These are phyloP conservation scores for Melanaphis sacchari DNA, from an alignment of 1,140 invertebrate genomes.

Conservation along the genomic window DNA sequence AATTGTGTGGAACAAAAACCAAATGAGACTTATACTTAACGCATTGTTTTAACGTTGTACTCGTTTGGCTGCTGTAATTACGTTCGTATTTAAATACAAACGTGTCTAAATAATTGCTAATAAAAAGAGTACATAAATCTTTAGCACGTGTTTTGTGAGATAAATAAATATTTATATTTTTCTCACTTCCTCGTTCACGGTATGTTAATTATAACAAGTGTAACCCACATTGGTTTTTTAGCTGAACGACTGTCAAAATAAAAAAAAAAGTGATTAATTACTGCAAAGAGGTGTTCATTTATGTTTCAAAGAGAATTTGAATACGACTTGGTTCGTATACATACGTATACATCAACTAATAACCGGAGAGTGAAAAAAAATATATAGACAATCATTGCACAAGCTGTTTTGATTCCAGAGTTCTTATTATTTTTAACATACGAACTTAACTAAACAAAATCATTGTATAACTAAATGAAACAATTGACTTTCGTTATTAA, in stretches of 20 bases:
- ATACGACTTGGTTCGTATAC: background rate
- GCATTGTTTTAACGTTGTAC: background rate
- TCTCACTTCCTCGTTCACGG: background rate
- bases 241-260: background rate
- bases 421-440: no score
- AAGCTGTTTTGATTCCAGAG: background rate
- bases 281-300: background rate
- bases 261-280: conserved; percentile 23
- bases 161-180: conserved; percentile 33
- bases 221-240: background rate
- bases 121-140: conserved; percentile 32
- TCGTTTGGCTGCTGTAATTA: background rate
- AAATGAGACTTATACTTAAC: background rate
- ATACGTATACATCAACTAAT: background rate
- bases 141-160: background rate
- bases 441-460: background rate
- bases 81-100: background rate
- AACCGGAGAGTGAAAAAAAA: background rate
- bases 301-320: background rate
- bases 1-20: background rate
- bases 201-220: background rate
- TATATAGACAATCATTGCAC: background rate
- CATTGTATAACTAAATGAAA: background rate
- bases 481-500: background rate
- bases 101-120: conserved; percentile 8